Conservation (phyloP, 2,113 vertebrate species). For the Tetrax tetrax region DNA sequence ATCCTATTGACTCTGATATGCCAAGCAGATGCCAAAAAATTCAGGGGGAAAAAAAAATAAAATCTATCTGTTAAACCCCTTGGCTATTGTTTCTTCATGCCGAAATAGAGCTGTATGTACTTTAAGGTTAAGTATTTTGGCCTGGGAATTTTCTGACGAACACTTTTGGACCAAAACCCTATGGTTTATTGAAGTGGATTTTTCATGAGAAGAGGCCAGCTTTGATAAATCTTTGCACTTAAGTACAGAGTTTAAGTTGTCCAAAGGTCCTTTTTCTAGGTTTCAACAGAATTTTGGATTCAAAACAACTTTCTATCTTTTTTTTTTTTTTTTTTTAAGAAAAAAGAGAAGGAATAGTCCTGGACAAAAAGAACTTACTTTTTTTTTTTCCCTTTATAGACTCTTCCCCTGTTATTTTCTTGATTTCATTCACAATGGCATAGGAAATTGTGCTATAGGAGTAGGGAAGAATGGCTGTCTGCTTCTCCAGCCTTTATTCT, state of each 20-base stretch:
- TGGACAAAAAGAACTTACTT: background rate
- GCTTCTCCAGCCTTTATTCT: background rate
- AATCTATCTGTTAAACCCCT: background rate
- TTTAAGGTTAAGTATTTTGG: background rate
- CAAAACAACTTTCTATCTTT: background rate
- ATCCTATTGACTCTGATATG: background rate
- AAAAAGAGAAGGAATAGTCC: background rate
- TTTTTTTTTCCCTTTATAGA: background rate
- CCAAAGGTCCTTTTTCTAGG: background rate
- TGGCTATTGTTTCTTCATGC: background rate
- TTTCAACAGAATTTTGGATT: background rate
- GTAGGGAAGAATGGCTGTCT: background rate
- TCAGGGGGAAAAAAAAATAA: background rate
- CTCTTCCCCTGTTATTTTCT: background rate
- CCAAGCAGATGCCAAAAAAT: background rate
- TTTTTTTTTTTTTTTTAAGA: background rate
- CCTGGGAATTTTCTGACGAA: background rate
- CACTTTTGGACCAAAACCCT: background rate
- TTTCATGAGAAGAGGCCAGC: background rate
- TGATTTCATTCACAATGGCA: background rate
- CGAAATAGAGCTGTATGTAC: background rate
- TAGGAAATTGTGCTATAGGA: rapidly evolving
- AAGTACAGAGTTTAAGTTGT: background rate
- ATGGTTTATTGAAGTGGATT: background rate
- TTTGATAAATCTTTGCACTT: background rate